Percentiles rank a stretch among this genome's conserved stretches.
Evolutionary conservation across 2,113 vertebrate species (phyloP).

Genomic region (Gopherus flavomarginatus): DNA sequence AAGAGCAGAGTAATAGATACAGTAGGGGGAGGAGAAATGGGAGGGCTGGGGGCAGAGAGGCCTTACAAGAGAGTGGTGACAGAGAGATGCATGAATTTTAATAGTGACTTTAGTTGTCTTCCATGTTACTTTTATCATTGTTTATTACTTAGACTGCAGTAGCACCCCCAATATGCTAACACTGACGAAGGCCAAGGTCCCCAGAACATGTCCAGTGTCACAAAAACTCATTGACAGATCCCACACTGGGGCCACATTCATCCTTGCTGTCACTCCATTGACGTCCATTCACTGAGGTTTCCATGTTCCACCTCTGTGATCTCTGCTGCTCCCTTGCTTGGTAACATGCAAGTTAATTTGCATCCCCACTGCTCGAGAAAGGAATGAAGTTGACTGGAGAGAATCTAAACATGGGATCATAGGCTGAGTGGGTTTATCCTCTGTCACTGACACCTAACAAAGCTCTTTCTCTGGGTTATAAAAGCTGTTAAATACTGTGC

Average conservation of each 20-base stretch:
- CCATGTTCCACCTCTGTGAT: neutral
- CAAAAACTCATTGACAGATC: neutral
- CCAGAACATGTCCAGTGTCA: neutral
- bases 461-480: rapidly evolving
- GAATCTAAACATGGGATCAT: neutral
- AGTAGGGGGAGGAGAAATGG: neutral
- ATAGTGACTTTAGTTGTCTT: neutral
- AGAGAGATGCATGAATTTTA: neutral
- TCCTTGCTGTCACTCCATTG: neutral
- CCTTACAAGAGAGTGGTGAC: neutral
- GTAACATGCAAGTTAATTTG: constrained; percentile 23
- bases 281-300: neutral
- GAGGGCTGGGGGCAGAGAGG: neutral
- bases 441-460: neutral
- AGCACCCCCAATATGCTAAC: neutral
- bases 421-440: constrained; percentile 29
- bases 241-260: no score
- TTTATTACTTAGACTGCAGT: neutral
- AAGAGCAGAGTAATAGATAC: neutral
- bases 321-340: neutral
- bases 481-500: neutral
- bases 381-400: neutral
- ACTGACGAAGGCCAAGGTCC: no score
- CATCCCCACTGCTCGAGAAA: neutral
- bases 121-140: neutral